Conservation (phyloP, 2,113 vertebrate genomes). For the Panthera tigris region DNA sequence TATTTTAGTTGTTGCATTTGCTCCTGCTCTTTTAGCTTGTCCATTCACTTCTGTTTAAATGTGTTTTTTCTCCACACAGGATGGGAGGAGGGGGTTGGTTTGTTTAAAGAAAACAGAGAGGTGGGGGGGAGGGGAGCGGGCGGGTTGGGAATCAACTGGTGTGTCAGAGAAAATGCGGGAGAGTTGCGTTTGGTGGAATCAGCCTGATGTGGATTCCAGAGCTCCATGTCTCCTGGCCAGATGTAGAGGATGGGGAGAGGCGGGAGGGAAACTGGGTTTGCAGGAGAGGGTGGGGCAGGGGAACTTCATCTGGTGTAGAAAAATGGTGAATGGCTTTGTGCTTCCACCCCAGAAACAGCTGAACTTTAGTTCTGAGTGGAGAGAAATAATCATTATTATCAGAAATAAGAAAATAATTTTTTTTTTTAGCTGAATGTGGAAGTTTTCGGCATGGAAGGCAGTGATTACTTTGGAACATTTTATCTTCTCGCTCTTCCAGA, state of each 20-base stretch:
- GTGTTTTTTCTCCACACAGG: not conserved
- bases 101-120: conserved; percentile 53
- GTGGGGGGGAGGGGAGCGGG: not conserved
- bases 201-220: not conserved
- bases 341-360: conserved; percentile 5
- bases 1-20: not conserved
- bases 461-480: not conserved
- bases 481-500: not conserved
- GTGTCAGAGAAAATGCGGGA: conserved; percentile 9
- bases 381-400: not conserved
- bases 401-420: not conserved
- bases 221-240: not conserved
- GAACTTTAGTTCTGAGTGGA: not conserved
- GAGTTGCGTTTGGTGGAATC: not conserved
- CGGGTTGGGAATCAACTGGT: not conserved
- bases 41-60: not conserved
- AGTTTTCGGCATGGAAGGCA: not conserved
- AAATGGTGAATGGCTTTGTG: not conserved
- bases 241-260: not conserved
- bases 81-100: not conserved
- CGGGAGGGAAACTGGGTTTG: not conserved
- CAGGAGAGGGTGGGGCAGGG: not conserved
- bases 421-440: not conserved
- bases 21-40: not conserved
- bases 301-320: not conserved